phyloP scores from a whole-genome alignment of 92 coral and sea anemone genomes.

The Porites rus region DNA sequence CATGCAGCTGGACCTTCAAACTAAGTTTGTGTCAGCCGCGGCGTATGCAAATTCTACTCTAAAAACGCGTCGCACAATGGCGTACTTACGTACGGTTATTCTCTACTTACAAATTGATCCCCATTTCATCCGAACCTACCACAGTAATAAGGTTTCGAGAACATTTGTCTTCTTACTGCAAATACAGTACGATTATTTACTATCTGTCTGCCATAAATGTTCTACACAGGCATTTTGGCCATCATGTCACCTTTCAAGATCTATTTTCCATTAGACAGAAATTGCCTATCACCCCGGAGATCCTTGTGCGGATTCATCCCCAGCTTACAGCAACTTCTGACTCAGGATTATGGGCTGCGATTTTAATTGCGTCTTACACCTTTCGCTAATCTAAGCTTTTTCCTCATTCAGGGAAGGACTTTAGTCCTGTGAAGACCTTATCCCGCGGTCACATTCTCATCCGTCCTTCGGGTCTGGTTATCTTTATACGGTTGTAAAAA shows the following conservation, averaged over 20 bases:
- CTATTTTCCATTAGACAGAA: slow-evolving; percentile 12
- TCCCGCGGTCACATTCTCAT: slow-evolving; percentile 1
- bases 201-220: slow-evolving; percentile 34
- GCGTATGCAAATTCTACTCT: slow-evolving; percentile 33
- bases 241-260: slow-evolving; percentile 23
- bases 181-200: slow-evolving; percentile 12
- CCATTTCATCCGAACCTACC: slow-evolving; percentile 7
- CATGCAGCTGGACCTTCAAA: slow-evolving; percentile 20
- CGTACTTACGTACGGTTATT: slow-evolving; percentile 28
- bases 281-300: background rate
- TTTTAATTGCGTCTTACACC: slow-evolving; percentile 8
- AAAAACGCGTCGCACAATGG: slow-evolving; percentile 7
- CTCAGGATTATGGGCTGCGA: slow-evolving; percentile 26
- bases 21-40: slow-evolving; percentile 44
- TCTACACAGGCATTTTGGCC: slow-evolving; percentile 16
- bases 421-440: background rate
- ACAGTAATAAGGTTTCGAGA: slow-evolving; percentile 29
- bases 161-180: slow-evolving; percentile 42
- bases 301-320: background rate
- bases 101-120: background rate
- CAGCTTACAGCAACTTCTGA: background rate
- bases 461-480: slow-evolving; percentile 8
- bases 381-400: slow-evolving; percentile 21
- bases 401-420: background rate
- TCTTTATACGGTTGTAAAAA: background rate